Conservation (phyloP, 2,888 invertebrate genomes). For the Drosophila melanosoma region DNA sequence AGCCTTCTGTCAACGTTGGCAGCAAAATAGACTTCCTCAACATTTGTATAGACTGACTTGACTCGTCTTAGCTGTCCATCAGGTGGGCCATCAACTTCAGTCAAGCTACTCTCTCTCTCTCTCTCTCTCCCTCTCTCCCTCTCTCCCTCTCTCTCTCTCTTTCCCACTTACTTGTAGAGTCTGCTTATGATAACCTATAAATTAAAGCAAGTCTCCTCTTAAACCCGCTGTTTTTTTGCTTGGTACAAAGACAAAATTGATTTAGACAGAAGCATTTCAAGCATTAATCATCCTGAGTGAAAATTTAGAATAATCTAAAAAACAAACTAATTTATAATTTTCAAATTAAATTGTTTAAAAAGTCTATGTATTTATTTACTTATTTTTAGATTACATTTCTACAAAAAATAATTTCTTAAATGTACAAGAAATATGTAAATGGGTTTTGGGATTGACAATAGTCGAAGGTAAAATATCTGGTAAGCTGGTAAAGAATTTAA, state of each 20-base stretch:
- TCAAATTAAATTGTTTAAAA: background rate
- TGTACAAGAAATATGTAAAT: background rate
- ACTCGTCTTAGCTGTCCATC: conserved; percentile 21
- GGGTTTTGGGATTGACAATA: background rate
- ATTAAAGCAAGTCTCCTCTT: conserved; percentile 39
- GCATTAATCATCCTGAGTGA: background rate
- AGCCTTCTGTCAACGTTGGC: conserved; percentile 51
- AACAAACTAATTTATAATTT: background rate
- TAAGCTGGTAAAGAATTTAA: background rate
- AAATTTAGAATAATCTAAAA: background rate
- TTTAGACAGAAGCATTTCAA: conserved; percentile 34
- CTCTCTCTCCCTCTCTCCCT: conserved; percentile 56
- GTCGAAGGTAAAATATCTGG: background rate
- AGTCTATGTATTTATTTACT: background rate
- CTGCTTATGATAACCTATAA: conserved; percentile 66
- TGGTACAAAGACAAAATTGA: conserved; percentile 47
- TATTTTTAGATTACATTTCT: background rate
- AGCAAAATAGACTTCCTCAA: background rate
- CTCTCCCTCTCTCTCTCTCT: conserved; percentile 62
- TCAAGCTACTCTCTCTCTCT: conserved; percentile 75
- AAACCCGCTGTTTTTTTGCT: conserved; percentile 33
- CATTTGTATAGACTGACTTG: conserved; percentile 9
- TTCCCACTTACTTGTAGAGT: conserved; percentile 51
- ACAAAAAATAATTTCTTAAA: background rate
- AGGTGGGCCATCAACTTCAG: conserved; percentile 24